A percentile compares a stretch with the other conserved stretches of the same genome.
These are phyloP conservation scores for Linnaemya tessellans DNA, from an alignment of 2,888 invertebrate species.

Conservation along the genomic window DNA sequence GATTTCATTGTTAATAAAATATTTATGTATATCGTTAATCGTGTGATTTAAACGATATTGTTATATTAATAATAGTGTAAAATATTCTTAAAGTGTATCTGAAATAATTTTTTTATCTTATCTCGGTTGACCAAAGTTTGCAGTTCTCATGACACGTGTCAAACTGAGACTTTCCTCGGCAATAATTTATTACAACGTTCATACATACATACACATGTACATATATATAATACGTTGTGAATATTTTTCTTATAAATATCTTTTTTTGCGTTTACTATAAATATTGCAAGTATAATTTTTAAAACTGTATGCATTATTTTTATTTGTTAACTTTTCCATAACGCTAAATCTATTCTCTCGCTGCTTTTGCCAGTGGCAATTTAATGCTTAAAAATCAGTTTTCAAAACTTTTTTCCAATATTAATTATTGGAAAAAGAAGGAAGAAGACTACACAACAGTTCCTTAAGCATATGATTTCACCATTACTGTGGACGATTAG, in stretches of 20 bases:
- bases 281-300: neutral
- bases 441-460: constrained; percentile 23
- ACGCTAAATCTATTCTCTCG: constrained; percentile 33
- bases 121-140: constrained; percentile 82
- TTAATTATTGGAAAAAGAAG: constrained; percentile 9
- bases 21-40: constrained; percentile 38
- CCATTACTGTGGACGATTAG: no score
- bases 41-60: constrained; percentile 21
- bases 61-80: constrained; percentile 17
- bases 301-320: constrained; percentile 19
- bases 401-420: constrained; percentile 24
- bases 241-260: no score
- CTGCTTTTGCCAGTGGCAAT: constrained; percentile 30
- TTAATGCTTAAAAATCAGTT: constrained; percentile 57
- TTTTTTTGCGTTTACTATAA: no score
- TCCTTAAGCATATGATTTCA: constrained; percentile 32
- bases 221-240: neutral
- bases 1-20: constrained; percentile 6
- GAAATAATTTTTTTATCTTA: constrained; percentile 76
- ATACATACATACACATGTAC: neutral
- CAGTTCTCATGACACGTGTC: constrained; percentile 81
- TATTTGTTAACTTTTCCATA: constrained; percentile 36
- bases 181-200: neutral
- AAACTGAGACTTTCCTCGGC: neutral
- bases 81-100: constrained; percentile 28